Base-by-base conservation (phyloP, 37 sponge, comb jelly and placozoan genomes). In the Axinella damicornis region DNA sequence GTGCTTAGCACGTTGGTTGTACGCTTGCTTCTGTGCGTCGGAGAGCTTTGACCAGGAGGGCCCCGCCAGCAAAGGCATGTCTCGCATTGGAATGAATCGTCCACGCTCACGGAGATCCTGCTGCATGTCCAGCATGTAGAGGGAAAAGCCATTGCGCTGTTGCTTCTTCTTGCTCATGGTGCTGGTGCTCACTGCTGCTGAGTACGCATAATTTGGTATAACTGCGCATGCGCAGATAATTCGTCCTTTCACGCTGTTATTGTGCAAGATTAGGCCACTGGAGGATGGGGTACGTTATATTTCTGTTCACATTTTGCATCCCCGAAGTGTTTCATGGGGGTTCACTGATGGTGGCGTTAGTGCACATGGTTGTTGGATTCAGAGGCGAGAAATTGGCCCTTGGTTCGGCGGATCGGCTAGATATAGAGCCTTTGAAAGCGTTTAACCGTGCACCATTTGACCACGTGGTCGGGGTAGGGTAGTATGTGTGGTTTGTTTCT, bases 111-210 rank as follows among this genome's bases (percentile, higher is more conserved):
- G 66, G 24, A 88, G 59, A 22, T 87, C 79, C 34, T 84, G 65
- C 67, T 88, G 95, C 64, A 88, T 91, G 28, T 95, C 95, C 65
- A 77, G 70, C 95, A 95, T 95, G 69, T 81, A 95, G 71, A 74
- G 56, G 40, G 25, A 81, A 66, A 95, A 95, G 2, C 82, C 95
- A 81, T 91, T 95, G 15, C 67, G 64, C 52, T 73, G 87, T 62
- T 89, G 70, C 82, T 95, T 91, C 80, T 90, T 89, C 69, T 80
- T 91, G 70, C 89, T 89, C 89, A 89, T 89, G n/a, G 30, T 54
- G n/a, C n/a, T n/a, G n/a, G n/a, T n/a, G n/a, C 33, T 53, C 6
- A n/a, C 40, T 40, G 28, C 6, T 21, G 33, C 22, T 52, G 12
- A 22, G 11, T 15, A 11, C n/a, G 35, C 4, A 19, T 56, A 56